These are phyloP conservation scores for Caracal caracal DNA, from an alignment of 2,113 vertebrate species.

Conservation along the genomic window DNA sequence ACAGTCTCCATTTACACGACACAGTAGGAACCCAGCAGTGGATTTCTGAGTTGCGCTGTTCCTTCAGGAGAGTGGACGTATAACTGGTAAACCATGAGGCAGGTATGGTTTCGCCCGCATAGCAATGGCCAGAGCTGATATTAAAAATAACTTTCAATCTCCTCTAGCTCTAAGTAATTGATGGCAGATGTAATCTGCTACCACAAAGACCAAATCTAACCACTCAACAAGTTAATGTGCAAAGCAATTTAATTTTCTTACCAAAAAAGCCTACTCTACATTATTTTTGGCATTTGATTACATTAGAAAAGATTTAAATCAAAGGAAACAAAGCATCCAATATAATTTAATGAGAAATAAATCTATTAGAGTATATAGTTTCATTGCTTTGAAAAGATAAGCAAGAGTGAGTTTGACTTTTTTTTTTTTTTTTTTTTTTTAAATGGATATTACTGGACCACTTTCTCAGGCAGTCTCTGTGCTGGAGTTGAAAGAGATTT, in stretches of 20 bases:
- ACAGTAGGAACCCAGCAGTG: neutral
- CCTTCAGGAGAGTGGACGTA: neutral
- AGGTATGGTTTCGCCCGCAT: neutral
- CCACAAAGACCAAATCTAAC: neutral
- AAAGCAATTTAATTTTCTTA: conserved; percentile 50
- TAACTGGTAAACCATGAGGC: neutral
- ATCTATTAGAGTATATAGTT: neutral
- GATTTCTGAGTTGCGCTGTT: neutral
- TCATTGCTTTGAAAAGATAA: neutral
- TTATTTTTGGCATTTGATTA: conserved; percentile 59
- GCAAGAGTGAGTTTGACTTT: neutral
- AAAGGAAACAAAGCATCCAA: neutral
- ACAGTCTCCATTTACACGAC: too few species aligned
- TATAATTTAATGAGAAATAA: conserved; percentile 49
- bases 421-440: conserved; percentile 19
- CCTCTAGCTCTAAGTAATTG: neutral
- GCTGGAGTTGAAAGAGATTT: conserved; percentile 40
- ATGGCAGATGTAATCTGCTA: neutral
- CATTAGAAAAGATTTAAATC: neutral
- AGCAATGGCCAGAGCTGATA: neutral
- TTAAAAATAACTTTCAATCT: neutral
- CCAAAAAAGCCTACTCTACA: neutral
- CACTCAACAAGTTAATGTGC: neutral
- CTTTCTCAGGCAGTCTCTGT: conserved; percentile 17
- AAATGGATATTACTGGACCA: conserved; percentile 26